Evolutionary conservation across 2,113 vertebrate genomes (phyloP).

Genomic region (Echinops telfairi): DNA sequence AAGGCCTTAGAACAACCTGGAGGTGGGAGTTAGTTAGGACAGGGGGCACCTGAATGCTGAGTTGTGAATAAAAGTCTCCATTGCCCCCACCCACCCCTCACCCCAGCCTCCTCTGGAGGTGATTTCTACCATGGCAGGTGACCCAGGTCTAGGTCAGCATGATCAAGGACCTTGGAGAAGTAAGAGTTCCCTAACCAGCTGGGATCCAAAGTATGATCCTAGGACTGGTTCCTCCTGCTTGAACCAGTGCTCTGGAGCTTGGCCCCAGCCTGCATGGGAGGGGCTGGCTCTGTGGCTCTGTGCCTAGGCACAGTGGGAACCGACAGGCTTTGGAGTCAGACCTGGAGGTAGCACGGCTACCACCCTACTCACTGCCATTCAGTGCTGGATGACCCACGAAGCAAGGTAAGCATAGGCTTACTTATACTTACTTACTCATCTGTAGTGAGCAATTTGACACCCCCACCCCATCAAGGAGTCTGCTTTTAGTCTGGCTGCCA

Average conservation of each 20-base stretch:
- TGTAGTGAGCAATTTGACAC: too few species aligned
- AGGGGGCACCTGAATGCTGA: not conserved
- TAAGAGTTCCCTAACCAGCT: slow-evolving; percentile 6
- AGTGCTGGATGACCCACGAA: not conserved
- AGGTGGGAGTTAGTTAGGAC: not conserved
- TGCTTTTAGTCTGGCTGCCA: too few species aligned
- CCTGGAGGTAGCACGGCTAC: not conserved
- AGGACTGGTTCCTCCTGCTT: not conserved
- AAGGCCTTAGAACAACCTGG: not conserved
- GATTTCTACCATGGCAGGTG: not conserved
- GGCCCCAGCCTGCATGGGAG: slow-evolving; percentile 19
- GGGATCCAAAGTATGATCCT: slow-evolving; percentile 37
- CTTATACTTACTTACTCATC: not conserved
- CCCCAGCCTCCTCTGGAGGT: not conserved
- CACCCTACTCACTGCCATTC: not conserved
- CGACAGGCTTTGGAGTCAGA: slow-evolving; percentile 11
- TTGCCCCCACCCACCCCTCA: too few species aligned
- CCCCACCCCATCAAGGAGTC: too few species aligned
- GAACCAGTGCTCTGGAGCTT: slow-evolving; percentile 51
- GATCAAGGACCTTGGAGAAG: slow-evolving; percentile 20
- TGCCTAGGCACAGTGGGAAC: slow-evolving; percentile 50
- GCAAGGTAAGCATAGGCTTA: too few species aligned
- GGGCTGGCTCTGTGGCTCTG: slow-evolving; percentile 11
- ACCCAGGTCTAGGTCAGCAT: not conserved
- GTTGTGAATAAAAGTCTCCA: not conserved